Conservation (phyloP, 2,113 vertebrate genomes). For the Ramphastos sulfuratus region DNA sequence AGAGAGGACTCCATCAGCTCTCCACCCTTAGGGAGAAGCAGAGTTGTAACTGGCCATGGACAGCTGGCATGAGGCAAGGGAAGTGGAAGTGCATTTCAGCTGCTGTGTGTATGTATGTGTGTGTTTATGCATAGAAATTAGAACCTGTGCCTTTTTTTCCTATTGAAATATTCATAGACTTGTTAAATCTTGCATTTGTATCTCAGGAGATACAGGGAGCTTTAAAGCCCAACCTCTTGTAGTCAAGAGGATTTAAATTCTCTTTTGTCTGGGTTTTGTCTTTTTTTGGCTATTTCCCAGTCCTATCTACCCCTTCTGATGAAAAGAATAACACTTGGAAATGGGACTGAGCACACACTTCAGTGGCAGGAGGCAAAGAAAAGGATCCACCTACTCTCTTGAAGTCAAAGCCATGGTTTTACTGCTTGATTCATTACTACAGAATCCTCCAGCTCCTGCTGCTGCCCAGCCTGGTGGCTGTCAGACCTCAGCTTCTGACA, state of each 20-base stretch:
- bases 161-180: neutral
- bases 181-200: neutral
- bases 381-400: neutral
- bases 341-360: neutral
- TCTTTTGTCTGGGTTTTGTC: neutral
- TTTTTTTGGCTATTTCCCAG: neutral
- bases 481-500: neutral
- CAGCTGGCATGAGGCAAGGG: neutral
- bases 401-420: neutral
- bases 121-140: neutral
- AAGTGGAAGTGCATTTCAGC: neutral
- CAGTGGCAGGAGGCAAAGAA: neutral
- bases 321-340: neutral
- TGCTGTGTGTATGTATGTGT: neutral
- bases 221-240: neutral
- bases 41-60: neutral
- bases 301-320: neutral
- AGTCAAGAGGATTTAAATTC: neutral
- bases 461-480: neutral
- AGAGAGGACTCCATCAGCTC: neutral
- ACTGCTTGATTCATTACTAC: neutral
- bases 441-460: neutral
- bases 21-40: neutral
- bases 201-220: neutral
- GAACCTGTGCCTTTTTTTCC: neutral